Base-by-base conservation (phyloP, 2,888 invertebrate genomes). In the Alitta virens region DNA sequence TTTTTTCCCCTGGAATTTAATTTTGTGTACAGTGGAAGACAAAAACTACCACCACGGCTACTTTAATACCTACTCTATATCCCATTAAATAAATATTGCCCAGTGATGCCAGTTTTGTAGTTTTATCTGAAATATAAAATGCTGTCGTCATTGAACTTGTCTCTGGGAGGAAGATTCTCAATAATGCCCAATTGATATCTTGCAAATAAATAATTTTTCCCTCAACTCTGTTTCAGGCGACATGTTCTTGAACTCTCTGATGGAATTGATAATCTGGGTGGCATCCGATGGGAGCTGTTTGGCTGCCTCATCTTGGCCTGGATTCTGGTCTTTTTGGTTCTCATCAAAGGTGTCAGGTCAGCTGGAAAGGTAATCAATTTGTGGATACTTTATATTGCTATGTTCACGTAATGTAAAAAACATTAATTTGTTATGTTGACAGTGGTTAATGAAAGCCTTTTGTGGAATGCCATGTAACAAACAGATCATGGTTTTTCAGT, bases 241-340 rank as follows among this genome's bases (percentile, higher is more conserved):
- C 75, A 80, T 66, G 80, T 80, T n/a, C 67, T 81, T 53, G 68
- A 78, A 62, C 58, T 80, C 43, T 73, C 74, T 16, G 68, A 67
- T 40, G 76, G 80, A 3, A 80, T 81, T 33, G 76, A 80, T n/a
- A 67, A 74, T 9, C 62, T 75, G 43, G 80, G 80, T 1, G 51
- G 55, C 16, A 57, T 69, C 23, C 57, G 63, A 14, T 63, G 62
- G 63, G 68, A 68, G 50, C 54, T 69, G 33, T 60, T 66, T 12
- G 64, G 64, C 21, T 68, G 65, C 42, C 62, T 68, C 25, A 56
- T 51, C n/a, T 59, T 69, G 9, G 62, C 69, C 51, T 69, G 69
- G 69, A 38, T 66, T 23, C 21, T 62, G 12, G 68, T 68, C 52
- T 69, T 68, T 54, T 59, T 69, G 26, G 68, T 65, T 24, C 64